Evolutionary conservation across 2,797 vertebrate genomes (phyloP).

Genomic region (Amazona ochrocephala): DNA sequence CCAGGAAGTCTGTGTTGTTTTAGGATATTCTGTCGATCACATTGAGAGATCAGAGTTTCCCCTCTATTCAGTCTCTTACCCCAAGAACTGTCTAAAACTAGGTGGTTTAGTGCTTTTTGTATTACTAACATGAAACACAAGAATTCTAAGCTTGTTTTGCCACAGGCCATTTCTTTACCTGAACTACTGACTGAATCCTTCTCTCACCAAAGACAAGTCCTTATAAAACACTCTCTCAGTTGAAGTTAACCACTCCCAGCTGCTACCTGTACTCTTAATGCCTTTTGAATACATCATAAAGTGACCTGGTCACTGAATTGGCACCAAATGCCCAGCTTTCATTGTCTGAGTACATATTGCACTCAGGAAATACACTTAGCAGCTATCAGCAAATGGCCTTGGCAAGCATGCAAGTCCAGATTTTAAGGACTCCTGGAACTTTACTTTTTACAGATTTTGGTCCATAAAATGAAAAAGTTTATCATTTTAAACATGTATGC

Average conservation of each 20-base stretch:
- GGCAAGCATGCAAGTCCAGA: background rate
- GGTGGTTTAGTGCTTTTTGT: background rate
- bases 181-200: background rate
- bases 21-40: background rate
- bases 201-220: background rate
- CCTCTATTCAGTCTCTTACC: background rate
- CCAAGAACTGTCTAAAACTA: background rate
- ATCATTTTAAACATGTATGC: background rate
- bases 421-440: background rate
- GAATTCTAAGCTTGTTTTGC: background rate
- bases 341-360: background rate
- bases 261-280: background rate
- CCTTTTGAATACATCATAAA: background rate
- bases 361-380: background rate
- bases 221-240: background rate
- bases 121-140: background rate
- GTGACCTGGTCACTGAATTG: background rate
- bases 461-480: constrained; percentile 5
- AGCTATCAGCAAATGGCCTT: background rate
- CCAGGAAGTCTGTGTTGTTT: background rate
- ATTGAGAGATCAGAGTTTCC: background rate
- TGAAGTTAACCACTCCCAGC: background rate
- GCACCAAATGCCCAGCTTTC: background rate
- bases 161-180: background rate
- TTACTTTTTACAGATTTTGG: background rate